Base-by-base conservation (phyloP, 2,113 vertebrate species). In the Harpagus bidentatus region DNA sequence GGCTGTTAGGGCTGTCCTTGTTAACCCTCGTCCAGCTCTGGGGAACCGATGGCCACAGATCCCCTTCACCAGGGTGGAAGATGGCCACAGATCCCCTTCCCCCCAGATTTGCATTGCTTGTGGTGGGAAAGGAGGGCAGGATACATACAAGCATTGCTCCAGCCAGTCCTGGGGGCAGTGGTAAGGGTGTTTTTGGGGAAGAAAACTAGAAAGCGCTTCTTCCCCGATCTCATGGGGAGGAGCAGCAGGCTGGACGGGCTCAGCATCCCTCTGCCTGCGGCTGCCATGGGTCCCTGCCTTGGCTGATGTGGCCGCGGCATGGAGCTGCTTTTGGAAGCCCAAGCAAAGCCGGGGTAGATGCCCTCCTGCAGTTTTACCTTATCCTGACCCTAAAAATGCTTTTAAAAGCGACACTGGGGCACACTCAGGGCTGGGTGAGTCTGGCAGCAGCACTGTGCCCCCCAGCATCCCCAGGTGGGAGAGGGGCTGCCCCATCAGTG, bases 221-320 rank as follows among this genome's bases (percentile, higher is more conserved):
- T 10, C 12, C 38, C 31, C 38, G 4, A 31, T 18, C 29, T 55
- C 21, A 2, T 2, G 5, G 45, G 34, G 66, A 19, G 66, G 22
- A 23, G 58, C 6, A 0, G 34, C 34, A n/a, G 56, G 31, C 42
- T 11, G 42, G 42, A 32, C 0, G 19, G n/a, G 69, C 47, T 29
- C 28, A 23, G 19, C 28, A 5, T 5, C 48, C 48, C 14, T 42
- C 16, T 40, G 53, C 28, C 53, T 7, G 29, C 2, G 7, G 29
- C 29, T 3, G 29, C 29, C 7, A 2, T 20, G 28, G 21, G 11
- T 25, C n/a, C n/a, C 36, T 21, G 48, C 70, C 28, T 31, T 4
- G 2, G 29, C 70, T 7, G 21, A 16, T 2, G 4, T 2, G 29
- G 38, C 52, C 1, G 1, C 8, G 3, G 52, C 38, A 1, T 9